Evolutionary conservation across 2,888 invertebrate genomes (phyloP), one percentile per base, ranked within the genome.

Genomic region (Carcina quercana): DNA sequence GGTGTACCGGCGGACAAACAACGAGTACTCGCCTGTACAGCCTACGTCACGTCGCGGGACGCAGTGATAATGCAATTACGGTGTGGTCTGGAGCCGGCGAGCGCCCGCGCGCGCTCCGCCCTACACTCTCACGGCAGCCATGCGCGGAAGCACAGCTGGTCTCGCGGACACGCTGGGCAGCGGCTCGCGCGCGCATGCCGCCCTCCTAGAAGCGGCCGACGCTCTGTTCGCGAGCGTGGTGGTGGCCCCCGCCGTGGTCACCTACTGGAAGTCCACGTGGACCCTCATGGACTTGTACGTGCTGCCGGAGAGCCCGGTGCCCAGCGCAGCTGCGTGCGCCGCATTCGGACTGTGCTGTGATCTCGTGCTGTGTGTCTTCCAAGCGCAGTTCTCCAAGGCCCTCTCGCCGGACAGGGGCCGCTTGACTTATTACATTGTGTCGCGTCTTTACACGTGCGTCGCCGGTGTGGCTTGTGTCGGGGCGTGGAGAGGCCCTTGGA

Each of bases 241-340:
- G 19, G 89, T 94, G 11, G 91, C 92, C 2, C 94, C 95, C 7
- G 88, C 91, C 34, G 93, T 95, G 28, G 93, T 95, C 35, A 88
- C 90, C 41, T 94, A 94, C 70, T 95, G 95, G 95, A 87, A 95
- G 42, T 92, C 94, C 43, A 91, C 93, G 27, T 95, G 95, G 94
- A 88, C 88, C 26, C 85, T 95, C 30, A 89, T 93, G 85, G 91
- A 89, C 59, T 62, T 88, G 30, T 89, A 92, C 65, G 85, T 94
- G 34, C 87, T 88, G 45, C 91, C 93, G 1, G 75, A 84, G 1
- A 69, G 87, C 36, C 68, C 73, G 3, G 72, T 88, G 3, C 51
- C 84, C 26, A 93, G 93, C 51, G 89, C 90, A 11, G 73, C 89
- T 31, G 78, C 87, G 19, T 93, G 93, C 46, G 86, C 92, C 32